Evolutionary conservation across 2,797 vertebrate genomes (phyloP).

Genomic region (Danio choprae): DNA sequence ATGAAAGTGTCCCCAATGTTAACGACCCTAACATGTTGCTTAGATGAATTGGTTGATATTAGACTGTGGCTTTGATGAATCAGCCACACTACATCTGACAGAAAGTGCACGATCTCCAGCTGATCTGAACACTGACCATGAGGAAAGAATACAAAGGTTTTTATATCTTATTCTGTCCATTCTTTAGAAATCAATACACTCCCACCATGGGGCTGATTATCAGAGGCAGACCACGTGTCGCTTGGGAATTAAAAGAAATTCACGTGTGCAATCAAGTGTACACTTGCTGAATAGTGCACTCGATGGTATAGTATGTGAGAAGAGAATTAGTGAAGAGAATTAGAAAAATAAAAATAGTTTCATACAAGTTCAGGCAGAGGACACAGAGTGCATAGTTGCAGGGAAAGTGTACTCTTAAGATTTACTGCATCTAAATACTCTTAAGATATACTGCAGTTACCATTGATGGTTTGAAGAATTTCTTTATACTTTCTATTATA

Average conservation of each 20-base stretch:
- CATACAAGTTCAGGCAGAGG: no score
- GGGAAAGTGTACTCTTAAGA: no score
- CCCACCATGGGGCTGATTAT: conserved; percentile 64
- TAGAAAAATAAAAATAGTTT: no score
- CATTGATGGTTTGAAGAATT: no score
- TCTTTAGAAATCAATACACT: conserved; percentile 71
- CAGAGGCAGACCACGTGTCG: conserved; percentile 58
- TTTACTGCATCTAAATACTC: no score
- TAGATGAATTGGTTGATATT: no score
- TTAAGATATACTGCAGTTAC: no score
- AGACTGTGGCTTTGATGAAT: conserved; percentile 66
- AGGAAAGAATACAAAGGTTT: conserved; percentile 50
- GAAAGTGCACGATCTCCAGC: conserved; percentile 68
- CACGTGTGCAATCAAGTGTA: conserved; percentile 28
- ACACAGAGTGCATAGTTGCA: no score
- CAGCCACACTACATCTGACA: conserved; percentile 69
- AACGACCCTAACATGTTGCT: neutral
- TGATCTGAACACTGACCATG: conserved; percentile 63
- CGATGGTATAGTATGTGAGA: neutral
- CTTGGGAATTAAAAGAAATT: conserved; percentile 16
- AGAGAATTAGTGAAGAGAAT: neutral
- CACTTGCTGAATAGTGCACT: neutral
- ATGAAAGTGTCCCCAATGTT: conserved; percentile 16
- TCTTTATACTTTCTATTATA: no score
- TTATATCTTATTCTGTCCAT: conserved; percentile 62